These are phyloP conservation scores for Alviniconcha strummeri DNA, from an alignment of 2,888 invertebrate genomes.

Conservation along the genomic window DNA sequence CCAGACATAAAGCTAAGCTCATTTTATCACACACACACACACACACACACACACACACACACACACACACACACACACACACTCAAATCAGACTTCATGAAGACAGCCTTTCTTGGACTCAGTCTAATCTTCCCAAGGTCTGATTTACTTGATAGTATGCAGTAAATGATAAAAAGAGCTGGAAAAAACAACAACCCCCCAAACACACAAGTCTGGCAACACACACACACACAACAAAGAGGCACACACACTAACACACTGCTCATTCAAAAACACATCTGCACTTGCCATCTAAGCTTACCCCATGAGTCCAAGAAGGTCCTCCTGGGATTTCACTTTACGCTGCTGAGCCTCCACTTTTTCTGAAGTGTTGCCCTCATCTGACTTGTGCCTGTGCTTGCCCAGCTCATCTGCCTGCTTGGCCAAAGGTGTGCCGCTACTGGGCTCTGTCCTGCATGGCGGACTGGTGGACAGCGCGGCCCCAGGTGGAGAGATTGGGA, in stretches of 20 bases:
- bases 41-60: constrained; percentile 1
- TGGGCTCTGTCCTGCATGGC: neutral
- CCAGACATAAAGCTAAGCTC: neutral
- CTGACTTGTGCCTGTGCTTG: constrained; percentile 39
- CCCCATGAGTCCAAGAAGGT: constrained; percentile 34
- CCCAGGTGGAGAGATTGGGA: neutral
- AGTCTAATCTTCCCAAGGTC: too few species aligned
- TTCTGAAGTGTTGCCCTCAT: constrained; percentile 21
- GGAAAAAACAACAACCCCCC: too few species aligned
- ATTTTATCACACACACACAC: neutral
- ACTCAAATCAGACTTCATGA: neutral
- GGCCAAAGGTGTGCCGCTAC: too few species aligned
- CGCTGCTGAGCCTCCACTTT: constrained; percentile 33
- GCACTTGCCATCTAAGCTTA: neutral
- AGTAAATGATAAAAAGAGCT: too few species aligned
- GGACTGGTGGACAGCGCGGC: neutral
- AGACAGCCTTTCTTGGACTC: too few species aligned
- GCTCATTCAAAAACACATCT: too few species aligned
- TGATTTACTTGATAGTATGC: too few species aligned
- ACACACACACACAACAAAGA: too few species aligned
- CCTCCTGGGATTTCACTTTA: constrained; percentile 57
- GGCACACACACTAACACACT: too few species aligned
- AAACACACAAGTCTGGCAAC: too few species aligned
- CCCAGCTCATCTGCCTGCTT: constrained; percentile 20
- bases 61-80: neutral